A percentile compares a stretch with the other conserved stretches of the same genome.
Conservation (phyloP, 1,140 invertebrate species). For the Nymphalis io region DNA sequence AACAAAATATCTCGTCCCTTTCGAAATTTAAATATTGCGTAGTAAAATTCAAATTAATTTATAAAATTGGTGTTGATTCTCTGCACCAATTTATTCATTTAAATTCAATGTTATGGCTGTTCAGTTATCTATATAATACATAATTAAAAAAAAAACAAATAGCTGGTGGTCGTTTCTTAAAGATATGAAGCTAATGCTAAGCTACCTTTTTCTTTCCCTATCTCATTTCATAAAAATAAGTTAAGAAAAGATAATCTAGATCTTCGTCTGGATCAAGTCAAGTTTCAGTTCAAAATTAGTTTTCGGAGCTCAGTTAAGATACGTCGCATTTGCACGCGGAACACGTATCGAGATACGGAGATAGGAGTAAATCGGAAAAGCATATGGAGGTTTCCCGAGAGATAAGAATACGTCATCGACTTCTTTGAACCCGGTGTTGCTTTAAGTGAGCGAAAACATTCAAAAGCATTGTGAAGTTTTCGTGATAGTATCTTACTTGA, state of each 20-base stretch:
- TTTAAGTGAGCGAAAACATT: constrained; percentile 9
- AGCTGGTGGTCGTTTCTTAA: too few relatives aligned
- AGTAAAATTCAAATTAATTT: too few relatives aligned
- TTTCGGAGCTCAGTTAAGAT: constrained; percentile 14
- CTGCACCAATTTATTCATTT: too few relatives aligned
- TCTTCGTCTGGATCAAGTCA: constrained; percentile 1
- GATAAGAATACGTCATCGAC: constrained; percentile 33
- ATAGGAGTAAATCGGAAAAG: constrained; percentile 35
- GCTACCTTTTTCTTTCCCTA: too few relatives aligned
- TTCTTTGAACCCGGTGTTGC: constrained; percentile 22
- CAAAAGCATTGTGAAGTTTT: not conserved
- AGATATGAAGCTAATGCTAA: too few relatives aligned
- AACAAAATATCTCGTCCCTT: not conserved
- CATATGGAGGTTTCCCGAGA: constrained; percentile 26
- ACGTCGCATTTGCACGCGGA: constrained; percentile 21
- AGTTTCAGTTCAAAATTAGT: constrained; percentile 15
- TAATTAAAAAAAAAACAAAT: too few relatives aligned
- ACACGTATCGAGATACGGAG: constrained; percentile 30
- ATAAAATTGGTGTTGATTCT: too few relatives aligned
- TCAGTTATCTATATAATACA: too few relatives aligned
- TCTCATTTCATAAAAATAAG: not conserved
- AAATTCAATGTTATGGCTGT: too few relatives aligned
- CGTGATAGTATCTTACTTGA: too few relatives aligned
- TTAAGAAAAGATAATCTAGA: not conserved
- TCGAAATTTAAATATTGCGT: not conserved